A percentile compares a stretch with the other conserved stretches of the same genome.
Conservation (phyloP, 2,113 vertebrate species). For the Gobiocypris rarus region DNA sequence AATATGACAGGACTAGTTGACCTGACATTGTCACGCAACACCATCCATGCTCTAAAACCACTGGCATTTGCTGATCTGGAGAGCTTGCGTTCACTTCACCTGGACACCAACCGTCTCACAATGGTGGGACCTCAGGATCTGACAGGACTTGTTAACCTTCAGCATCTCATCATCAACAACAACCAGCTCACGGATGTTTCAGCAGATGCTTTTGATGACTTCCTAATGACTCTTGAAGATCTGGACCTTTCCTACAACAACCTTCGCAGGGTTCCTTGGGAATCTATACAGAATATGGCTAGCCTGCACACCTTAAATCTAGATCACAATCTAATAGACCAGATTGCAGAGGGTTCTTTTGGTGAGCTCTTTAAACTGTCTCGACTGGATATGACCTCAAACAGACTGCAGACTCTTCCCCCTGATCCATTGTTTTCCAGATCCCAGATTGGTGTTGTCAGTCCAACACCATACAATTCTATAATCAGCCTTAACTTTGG, state of each 20-base stretch:
- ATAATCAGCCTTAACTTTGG: conserved; percentile 87
- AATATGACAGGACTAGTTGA: conserved; percentile 92
- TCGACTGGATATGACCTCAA: conserved; percentile 91
- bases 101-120: conserved; percentile 87
- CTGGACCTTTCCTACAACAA: conserved; percentile 93
- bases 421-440: conserved; percentile 87
- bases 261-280: conserved; percentile 86
- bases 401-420: conserved; percentile 86
- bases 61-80: conserved; percentile 87
- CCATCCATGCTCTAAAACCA: conserved; percentile 84
- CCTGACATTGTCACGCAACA: conserved; percentile 89
- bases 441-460: conserved; percentile 83
- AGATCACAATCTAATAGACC: conserved; percentile 91
- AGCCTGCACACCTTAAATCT: conserved; percentile 88
- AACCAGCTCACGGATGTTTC: conserved; percentile 87
- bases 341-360: conserved; percentile 85
- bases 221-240: conserved; percentile 85
- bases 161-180: conserved; percentile 89
- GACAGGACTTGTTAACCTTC: conserved; percentile 84
- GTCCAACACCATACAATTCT: conserved; percentile 82
- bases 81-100: conserved; percentile 86
- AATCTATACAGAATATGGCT: conserved; percentile 88
- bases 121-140: conserved; percentile 80
- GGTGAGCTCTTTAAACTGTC: conserved; percentile 88
- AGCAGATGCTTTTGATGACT: conserved; percentile 84